Evolutionary conservation across 2,888 invertebrate genomes (phyloP).

Genomic region (Synergus umbraculus): DNA sequence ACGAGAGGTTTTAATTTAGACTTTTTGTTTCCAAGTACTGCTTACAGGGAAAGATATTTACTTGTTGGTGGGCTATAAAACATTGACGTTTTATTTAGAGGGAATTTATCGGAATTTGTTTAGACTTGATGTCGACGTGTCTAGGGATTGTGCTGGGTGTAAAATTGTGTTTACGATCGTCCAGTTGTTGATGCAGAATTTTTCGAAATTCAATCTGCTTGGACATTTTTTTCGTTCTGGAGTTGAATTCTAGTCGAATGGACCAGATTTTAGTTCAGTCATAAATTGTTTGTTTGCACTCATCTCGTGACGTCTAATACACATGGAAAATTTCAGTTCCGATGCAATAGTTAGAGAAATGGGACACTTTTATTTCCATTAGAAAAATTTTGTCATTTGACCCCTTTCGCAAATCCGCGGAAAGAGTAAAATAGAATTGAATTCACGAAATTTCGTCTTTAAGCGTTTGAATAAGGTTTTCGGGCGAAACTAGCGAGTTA

Average conservation of each 20-base stretch:
- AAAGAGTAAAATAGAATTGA: background rate
- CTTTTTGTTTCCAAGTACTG: background rate
- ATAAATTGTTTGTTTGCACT: constrained; percentile 33
- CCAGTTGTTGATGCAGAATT: constrained; percentile 49
- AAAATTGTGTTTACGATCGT: constrained; percentile 41
- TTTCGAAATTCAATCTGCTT: constrained; percentile 59
- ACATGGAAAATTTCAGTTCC: constrained; percentile 3
- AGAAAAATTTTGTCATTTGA: background rate
- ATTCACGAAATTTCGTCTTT: constrained; percentile 5
- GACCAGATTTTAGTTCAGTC: constrained; percentile 42
- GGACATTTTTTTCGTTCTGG: constrained; percentile 34
- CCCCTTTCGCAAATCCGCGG: background rate
- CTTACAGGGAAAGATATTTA: constrained; percentile 9
- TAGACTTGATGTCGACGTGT: constrained; percentile 51
- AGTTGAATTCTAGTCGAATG: constrained; percentile 44
- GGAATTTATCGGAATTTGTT: constrained; percentile 49
- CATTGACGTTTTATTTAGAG: background rate
- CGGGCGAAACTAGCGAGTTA: background rate
- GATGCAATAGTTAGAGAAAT: constrained; percentile 10
- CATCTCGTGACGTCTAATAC: constrained; percentile 22
- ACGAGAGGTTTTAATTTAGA: background rate
- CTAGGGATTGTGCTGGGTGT: constrained; percentile 41
- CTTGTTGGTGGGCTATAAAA: background rate
- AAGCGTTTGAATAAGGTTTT: constrained; percentile 5
- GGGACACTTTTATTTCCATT: constrained; percentile 4